These are phyloP conservation scores for Drosophila lutescens DNA, from an alignment of 2,888 invertebrate species.

Conservation along the genomic window DNA sequence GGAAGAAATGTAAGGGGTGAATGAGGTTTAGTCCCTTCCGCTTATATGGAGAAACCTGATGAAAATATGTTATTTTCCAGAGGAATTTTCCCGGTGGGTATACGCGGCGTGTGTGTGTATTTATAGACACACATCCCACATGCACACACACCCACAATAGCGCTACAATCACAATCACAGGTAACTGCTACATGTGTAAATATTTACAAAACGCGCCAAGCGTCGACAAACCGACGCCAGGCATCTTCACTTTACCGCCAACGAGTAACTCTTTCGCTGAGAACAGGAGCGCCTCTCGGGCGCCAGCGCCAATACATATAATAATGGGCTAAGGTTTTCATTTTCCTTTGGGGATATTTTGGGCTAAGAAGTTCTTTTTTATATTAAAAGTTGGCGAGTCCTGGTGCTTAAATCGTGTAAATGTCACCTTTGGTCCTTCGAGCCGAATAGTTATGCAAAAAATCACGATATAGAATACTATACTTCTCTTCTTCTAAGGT, in stretches of 20 bases:
- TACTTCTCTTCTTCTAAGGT: too few species aligned
- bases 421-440: too few species aligned
- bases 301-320: not conserved
- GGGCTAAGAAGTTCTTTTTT: not conserved
- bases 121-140: constrained; percentile 42
- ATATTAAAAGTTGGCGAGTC: too few species aligned
- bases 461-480: too few species aligned
- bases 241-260: constrained; percentile 64
- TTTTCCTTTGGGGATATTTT: not conserved
- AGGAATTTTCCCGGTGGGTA: too few species aligned
- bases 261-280: constrained; percentile 37
- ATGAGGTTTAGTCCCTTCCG: too few species aligned
- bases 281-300: constrained; percentile 22
- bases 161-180: constrained; percentile 77
- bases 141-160: constrained; percentile 15
- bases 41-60: too few species aligned
- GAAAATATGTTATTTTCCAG: too few species aligned
- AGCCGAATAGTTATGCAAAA: too few species aligned
- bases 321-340: too few species aligned
- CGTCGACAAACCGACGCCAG: constrained; percentile 73
- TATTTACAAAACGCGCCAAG: constrained; percentile 80
- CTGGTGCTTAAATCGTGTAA: too few species aligned
- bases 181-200: constrained; percentile 79
- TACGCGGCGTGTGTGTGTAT: constrained; percentile 29
- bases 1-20: too few species aligned